Evolutionary conservation across 2,797 vertebrate genomes (phyloP).

Genomic region (Arvicola amphibius): DNA sequence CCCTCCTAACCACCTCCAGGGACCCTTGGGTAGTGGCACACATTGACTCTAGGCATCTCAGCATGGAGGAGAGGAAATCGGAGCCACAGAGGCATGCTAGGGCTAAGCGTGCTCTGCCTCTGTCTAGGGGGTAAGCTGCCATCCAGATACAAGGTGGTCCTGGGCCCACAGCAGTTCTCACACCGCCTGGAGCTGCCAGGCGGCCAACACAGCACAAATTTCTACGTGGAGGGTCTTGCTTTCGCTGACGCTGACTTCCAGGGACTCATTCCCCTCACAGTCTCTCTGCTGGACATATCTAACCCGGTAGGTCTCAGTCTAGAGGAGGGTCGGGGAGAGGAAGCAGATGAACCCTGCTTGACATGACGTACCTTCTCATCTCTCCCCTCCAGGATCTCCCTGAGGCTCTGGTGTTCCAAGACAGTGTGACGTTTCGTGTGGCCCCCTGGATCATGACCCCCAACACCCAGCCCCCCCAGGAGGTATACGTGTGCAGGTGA

Average conservation of each 20-base stretch:
- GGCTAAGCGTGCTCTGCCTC: background rate
- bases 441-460: conserved; percentile 98
- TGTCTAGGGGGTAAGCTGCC: conserved; percentile 61
- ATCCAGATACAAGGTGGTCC: conserved; percentile 84
- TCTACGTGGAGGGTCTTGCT: conserved; percentile 92
- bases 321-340: background rate
- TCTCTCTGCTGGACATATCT: conserved; percentile 90
- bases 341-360: rapidly evolving
- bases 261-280: conserved; percentile 89
- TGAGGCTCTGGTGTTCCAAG: conserved; percentile 92
- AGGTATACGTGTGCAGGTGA: conserved; percentile 94
- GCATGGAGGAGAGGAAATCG: background rate
- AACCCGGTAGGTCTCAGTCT: conserved; percentile 81
- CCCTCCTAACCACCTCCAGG: background rate
- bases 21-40: background rate
- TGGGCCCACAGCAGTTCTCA: conserved; percentile 86
- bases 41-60: background rate
- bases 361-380: rapidly evolving
- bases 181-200: conserved; percentile 86
- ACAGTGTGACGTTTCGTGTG: conserved; percentile 91
- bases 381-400: conserved; percentile 85
- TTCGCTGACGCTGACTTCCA: conserved; percentile 92
- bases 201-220: conserved; percentile 82
- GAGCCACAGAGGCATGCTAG: rapidly evolving
- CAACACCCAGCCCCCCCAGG: conserved; percentile 92